phyloP scores from a whole-genome alignment of 1,140 invertebrate species.

The Cherax destructor region DNA sequence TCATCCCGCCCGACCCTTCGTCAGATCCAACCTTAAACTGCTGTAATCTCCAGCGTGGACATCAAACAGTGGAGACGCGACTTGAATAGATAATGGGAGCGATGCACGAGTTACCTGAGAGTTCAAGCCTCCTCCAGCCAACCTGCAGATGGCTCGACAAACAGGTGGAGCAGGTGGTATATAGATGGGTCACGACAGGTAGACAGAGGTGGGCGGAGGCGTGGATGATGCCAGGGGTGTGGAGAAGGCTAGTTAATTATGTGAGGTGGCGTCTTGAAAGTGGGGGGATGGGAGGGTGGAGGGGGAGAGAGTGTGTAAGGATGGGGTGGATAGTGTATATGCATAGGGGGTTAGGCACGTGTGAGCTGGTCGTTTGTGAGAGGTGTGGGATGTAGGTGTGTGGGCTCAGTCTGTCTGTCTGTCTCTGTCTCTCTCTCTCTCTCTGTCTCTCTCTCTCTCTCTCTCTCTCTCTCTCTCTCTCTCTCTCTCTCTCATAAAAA shows the following conservation, averaged over 20 bases:
- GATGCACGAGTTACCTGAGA: background rate
- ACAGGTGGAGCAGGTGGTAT: conserved; percentile 7
- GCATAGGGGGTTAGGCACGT: too few relatives aligned
- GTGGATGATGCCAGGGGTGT: background rate
- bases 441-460: too few relatives aligned
- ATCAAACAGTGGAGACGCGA: conserved; percentile 16
- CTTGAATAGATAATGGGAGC: conserved; percentile 3
- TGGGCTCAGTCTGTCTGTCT: too few relatives aligned
- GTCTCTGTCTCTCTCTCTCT: background rate
- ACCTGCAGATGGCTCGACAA: background rate
- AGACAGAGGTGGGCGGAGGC: background rate
- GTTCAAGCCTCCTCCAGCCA: background rate
- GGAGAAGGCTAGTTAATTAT: too few relatives aligned
- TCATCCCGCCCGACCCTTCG: background rate
- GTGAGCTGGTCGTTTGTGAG: background rate
- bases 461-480: too few relatives aligned
- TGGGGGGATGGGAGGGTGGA: background rate
- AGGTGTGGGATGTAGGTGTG: background rate
- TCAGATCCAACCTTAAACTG: conserved; percentile 18
- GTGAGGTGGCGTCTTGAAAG: too few relatives aligned
- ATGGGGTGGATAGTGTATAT: background rate
- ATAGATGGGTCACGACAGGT: background rate
- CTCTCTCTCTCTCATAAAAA: too few relatives aligned
- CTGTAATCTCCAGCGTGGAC: conserved; percentile 27
- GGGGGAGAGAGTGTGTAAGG: background rate